Percentiles rank a stretch among this genome's conserved stretches.
Evolutionary conservation across 2,797 vertebrate species (phyloP).

Genomic region (Rhincodon typus): DNA sequence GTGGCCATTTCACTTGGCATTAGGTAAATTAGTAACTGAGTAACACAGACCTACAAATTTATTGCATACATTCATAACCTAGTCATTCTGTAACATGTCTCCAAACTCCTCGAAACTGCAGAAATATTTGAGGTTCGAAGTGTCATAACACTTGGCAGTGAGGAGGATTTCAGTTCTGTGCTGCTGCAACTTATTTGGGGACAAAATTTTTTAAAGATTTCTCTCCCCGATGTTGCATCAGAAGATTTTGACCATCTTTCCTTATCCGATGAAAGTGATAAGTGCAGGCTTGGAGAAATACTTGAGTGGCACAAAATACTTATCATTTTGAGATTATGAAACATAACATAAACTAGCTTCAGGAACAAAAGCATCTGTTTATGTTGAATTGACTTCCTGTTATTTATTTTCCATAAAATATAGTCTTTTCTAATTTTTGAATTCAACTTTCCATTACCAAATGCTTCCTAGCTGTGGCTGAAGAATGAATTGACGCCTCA

Average conservation of each 20-base stretch:
- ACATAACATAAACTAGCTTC: background rate
- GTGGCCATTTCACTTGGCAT: background rate
- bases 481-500: slow-evolving; percentile 6
- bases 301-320: background rate
- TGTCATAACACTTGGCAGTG: background rate
- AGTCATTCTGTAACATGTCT: background rate
- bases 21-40: background rate
- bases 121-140: too few relatives aligned
- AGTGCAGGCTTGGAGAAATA: background rate
- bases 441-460: slow-evolving; percentile 27
- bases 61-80: background rate
- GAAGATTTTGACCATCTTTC: background rate
- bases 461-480: background rate
- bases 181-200: background rate
- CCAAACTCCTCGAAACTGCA: background rate
- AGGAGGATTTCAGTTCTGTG: background rate
- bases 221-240: background rate
- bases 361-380: slow-evolving; percentile 17
- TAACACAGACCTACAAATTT: background rate
- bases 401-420: slow-evolving; percentile 23
- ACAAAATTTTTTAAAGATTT: background rate
- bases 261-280: background rate
- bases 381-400: slow-evolving; percentile 17
- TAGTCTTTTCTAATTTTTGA: background rate
- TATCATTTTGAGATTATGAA: background rate